phyloP scores from a whole-genome alignment of 2,888 invertebrate species.

The Leucophora obtusa region DNA sequence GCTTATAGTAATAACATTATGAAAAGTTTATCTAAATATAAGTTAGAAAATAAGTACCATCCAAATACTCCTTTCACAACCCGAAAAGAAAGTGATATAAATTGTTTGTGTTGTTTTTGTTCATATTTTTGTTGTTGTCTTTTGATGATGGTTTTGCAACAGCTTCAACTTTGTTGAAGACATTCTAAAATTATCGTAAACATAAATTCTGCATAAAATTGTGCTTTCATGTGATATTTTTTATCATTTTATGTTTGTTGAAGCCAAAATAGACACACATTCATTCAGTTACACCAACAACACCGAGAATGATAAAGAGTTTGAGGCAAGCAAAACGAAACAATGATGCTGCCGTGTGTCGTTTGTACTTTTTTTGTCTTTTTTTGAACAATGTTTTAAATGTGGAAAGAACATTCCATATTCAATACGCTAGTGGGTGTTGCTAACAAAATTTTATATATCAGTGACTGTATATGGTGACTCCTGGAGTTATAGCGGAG shows the following conservation, averaged over 20 bases:
- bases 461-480: no score
- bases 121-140: neutral
- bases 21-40: no score
- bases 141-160: constrained; percentile 33
- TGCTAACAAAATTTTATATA: neutral
- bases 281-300: neutral
- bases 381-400: constrained; percentile 6
- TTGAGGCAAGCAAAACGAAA: neutral
- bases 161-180: constrained; percentile 32
- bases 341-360: neutral
- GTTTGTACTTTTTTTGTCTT: neutral
- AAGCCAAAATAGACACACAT: constrained; percentile 18
- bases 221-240: constrained; percentile 51
- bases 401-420: constrained; percentile 17
- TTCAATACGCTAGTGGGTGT: constrained; percentile 3
- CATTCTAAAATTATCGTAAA: constrained; percentile 36
- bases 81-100: constrained; percentile 18
- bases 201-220: constrained; percentile 48
- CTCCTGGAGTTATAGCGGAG: no score
- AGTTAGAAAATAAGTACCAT: neutral
- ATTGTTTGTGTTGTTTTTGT: constrained; percentile 27
- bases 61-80: neutral
- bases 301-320: no score
- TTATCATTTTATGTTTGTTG: constrained; percentile 35
- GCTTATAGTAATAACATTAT: no score